Evolutionary conservation across 2,113 vertebrate genomes (phyloP), one percentile per base, ranked within the genome.

Genomic region (Taurulus bubalis): DNA sequence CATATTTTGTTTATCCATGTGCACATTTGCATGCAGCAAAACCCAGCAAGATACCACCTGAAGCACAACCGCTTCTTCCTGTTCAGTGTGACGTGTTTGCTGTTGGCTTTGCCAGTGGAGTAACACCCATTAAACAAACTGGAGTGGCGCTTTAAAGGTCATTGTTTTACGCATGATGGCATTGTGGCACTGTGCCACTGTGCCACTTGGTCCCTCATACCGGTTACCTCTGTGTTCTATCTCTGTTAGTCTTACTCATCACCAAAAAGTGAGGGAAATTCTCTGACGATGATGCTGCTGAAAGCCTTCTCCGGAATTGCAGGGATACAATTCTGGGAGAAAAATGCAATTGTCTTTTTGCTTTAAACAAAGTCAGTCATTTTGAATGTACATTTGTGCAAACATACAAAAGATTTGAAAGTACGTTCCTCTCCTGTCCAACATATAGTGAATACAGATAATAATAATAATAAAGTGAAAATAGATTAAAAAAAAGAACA

Each of bases 51-150:
- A 74, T 63, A 82, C 10, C 60, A 42, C 73, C 47, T 8, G n/a
- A 65, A 68, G 89, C 64, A 79, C 76, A 90, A 91, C 90, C 90
- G 89, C 89, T 90, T 87, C 85, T 86, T 87, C 89, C 83, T 85
- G 88, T 86, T 83, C 3, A 51, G 55, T 55, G 36, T 86, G 80
- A 79, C 60, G 63, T 83, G 67, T 88, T 80, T 62, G 81, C 86
- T 82, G 58, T 73, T 70, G 74, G 56, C 74, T 71, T 40, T 59
- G 79, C 68, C 26, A 20, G 51, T 36, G 22, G 49, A 80, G 72
- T 16, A 75, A 85, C 86, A 63, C 79, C 87, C 88, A 83, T 71
- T 14, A 45, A 34, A 64, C 40, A 80, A 65, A 58, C 74, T 38
- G 38, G 58, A 72, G 62, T 73, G 67, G 63, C 16, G 6, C 75